Evolutionary conservation across 2,797 vertebrate species (phyloP), one percentile per base, ranked within the genome.

Genomic region (Syndactyla subalaris): DNA sequence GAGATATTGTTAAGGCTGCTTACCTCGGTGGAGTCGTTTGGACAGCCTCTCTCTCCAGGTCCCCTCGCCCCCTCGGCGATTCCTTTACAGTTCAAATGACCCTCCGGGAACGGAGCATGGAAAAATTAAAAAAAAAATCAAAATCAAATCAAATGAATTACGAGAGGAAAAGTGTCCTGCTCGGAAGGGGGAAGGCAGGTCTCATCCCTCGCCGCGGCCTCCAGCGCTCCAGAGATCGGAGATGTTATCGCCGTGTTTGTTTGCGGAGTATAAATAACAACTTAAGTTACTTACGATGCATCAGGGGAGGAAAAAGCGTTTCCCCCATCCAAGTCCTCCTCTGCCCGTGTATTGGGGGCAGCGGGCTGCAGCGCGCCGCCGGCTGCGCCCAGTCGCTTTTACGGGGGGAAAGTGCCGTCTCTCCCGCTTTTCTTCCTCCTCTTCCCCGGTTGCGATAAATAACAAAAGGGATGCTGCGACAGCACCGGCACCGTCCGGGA

Each of bases 391-490:
- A 54, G 61, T 48, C 43, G 41, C 12, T 52, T 79, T 77, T 39
- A 14, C 41, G 22, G 54, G 68, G 72, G 45, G 24, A 62, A 95
- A 96, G 83, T 94, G 96, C 75, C 32, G 19, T 65, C 82, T 92
- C 26, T 65, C 68, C 67, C 49, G 34, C 89, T 93, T 90, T 72
- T 95, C 79, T 88, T 96, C 68, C 68, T 92, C 83, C 58, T 96
- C 84, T 93, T 97, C 83, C 88, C 82, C 52, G 67, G 57, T 92
- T 76, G 91, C 94, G 95, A 93, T 93, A 97, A 97, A 97, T 97
- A 97, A 98, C 98, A 98, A 98, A 98, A 98, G 97, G 94, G 97
- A 97, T 89, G 94, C 93, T 79, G 96, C 92, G 93, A 95, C 95
- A 97, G 91, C 95, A 94, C 97, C 91, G 72, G 70, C 87, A 94